These are phyloP conservation scores for Syngnathus rostellatus DNA, from an alignment of 2,797 vertebrate genomes.

Conservation along the genomic window DNA sequence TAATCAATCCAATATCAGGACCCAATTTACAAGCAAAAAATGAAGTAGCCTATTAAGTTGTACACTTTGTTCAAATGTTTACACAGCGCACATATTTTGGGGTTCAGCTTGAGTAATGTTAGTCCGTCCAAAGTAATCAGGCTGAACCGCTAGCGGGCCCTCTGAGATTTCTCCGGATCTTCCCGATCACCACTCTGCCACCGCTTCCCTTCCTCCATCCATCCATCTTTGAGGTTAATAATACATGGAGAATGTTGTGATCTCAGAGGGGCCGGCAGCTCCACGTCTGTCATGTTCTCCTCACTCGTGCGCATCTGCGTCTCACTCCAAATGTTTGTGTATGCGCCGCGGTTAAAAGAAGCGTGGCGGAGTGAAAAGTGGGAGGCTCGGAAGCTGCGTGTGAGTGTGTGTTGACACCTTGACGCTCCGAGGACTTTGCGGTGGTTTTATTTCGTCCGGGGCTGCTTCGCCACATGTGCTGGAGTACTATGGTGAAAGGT, in stretches of 20 bases:
- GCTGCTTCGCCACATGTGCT: background rate
- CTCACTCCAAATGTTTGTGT: slow-evolving; percentile 24
- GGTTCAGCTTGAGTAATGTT: slow-evolving; percentile 6
- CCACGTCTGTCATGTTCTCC: slow-evolving; percentile 37
- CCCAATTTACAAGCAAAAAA: background rate
- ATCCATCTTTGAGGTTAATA: slow-evolving; percentile 50
- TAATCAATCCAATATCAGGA: background rate
- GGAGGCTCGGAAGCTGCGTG: slow-evolving; percentile 9
- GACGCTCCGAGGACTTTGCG: slow-evolving; percentile 24
- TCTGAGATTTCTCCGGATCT: slow-evolving; percentile 16
- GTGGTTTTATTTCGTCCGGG: slow-evolving; percentile 13
- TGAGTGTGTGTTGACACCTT: slow-evolving; percentile 32
- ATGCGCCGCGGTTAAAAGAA: slow-evolving; percentile 22
- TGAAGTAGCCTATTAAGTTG: too few species aligned
- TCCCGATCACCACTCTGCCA: slow-evolving; percentile 18
- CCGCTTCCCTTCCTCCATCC: slow-evolving; percentile 38
- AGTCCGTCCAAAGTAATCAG: slow-evolving; percentile 17
- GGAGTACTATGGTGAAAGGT: background rate
- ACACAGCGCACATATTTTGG: background rate
- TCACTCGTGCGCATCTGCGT: slow-evolving; percentile 23
- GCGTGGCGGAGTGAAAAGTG: background rate
- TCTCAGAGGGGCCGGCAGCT: slow-evolving; percentile 42
- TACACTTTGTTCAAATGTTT: background rate
- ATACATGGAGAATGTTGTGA: slow-evolving; percentile 45
- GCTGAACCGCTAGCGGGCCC: slow-evolving; percentile 15